phyloP scores from a whole-genome alignment of 2,888 invertebrate species.

The Malthinus flaveolus region DNA sequence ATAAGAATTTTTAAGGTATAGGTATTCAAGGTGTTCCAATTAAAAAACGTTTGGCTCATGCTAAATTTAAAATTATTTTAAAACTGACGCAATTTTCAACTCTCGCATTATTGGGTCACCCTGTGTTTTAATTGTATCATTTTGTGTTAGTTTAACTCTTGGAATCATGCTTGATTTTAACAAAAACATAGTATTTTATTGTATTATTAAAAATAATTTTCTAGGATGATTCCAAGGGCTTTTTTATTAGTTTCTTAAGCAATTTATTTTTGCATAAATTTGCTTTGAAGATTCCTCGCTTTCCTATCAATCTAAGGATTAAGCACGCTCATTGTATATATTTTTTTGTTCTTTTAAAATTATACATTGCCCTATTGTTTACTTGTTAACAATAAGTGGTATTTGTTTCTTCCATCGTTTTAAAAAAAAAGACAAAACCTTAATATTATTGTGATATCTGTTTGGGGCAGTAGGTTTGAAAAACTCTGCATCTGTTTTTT shows the following conservation, averaged over 20 bases:
- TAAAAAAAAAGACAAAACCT: constrained; percentile 25
- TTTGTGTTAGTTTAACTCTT: no score
- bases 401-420: constrained; percentile 38
- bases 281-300: constrained; percentile 46
- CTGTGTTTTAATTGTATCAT: no score
- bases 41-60: no score
- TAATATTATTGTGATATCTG: constrained; percentile 28
- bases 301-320: constrained; percentile 14
- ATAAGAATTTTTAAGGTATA: no score
- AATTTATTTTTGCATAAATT: constrained; percentile 53
- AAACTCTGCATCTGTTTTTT: constrained; percentile 27
- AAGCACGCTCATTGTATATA: constrained; percentile 20
- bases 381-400: constrained; percentile 42
- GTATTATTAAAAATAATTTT: constrained; percentile 4
- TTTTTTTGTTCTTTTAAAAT: constrained; percentile 12
- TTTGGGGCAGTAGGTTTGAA: constrained; percentile 27
- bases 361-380: constrained; percentile 49
- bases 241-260: constrained; percentile 52
- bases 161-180: not conserved
- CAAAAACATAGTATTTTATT: not conserved
- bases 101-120: no score
- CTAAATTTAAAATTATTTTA: no score
- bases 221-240: constrained; percentile 13
- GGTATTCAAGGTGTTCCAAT: no score
- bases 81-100: no score